Conservation (phyloP, 2,797 vertebrate genomes). For the Sorex maritimensis region DNA sequence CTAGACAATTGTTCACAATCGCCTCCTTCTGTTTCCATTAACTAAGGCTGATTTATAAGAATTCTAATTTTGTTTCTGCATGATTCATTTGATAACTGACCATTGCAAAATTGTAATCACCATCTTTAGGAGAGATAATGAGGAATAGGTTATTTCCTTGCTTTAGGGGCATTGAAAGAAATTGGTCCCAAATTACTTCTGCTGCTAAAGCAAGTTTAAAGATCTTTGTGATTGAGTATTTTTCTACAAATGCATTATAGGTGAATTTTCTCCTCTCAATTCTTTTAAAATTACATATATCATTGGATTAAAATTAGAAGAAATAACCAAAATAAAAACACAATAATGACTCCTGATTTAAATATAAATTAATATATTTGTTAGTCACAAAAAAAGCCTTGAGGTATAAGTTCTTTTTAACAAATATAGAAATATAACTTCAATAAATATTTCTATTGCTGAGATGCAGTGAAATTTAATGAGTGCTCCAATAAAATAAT, state of each 20-base stretch:
- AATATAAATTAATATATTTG: neutral
- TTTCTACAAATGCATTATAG: neutral
- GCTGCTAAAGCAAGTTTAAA: neutral
- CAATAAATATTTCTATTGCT: slow-evolving; percentile 21
- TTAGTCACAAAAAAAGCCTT: neutral
- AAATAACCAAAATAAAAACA: slow-evolving; percentile 55
- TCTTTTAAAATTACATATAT: neutral
- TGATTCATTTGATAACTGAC: slow-evolving; percentile 69
- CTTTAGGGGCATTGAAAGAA: slow-evolving; percentile 44
- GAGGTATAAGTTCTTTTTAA: slow-evolving; percentile 1
- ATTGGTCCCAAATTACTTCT: neutral
- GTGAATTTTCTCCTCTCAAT: neutral
- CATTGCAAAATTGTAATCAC: slow-evolving; percentile 65
- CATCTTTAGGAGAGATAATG: slow-evolving; percentile 55
- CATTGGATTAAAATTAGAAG: slow-evolving; percentile 30
- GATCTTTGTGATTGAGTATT: slow-evolving; percentile 22
- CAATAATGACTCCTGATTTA: neutral
- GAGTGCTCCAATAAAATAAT: slow-evolving; percentile 32
- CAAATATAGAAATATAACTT: slow-evolving; percentile 16
- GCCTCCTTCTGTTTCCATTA: slow-evolving; percentile 73
- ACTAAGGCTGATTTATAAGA: slow-evolving; percentile 74
- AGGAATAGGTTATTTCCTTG: slow-evolving; percentile 50
- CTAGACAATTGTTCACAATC: slow-evolving; percentile 53
- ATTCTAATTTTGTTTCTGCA: slow-evolving; percentile 76
- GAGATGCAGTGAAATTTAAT: neutral